Base-by-base conservation (phyloP, 2,888 invertebrate genomes). In the Hedychridium roseum region DNA sequence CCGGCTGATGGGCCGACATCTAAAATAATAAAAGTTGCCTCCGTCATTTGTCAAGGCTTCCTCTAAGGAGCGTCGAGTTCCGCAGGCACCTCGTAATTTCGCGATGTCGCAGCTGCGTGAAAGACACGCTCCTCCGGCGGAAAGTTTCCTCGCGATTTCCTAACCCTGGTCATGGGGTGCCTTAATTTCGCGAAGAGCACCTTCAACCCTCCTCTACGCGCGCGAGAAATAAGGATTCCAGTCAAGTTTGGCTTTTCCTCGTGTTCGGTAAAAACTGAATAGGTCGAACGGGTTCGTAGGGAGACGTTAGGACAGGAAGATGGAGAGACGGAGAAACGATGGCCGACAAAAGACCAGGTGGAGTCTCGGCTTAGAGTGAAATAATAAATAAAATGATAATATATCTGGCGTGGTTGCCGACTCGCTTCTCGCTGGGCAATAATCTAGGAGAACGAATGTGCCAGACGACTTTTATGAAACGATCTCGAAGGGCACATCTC, bases 391-490 rank as follows among this genome's bases (percentile, higher is more conserved):
- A 66, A 68, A 62, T n/a, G n/a, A n/a, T 60, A 57, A 59, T 57
- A 50, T 56, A 47, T 43, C 16, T 45, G 40, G 42, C 37, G 42
- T 32, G 43, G 31, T 7, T 54, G 58, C 49, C 56, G 61, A 56
- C 47, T 57, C 54, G 61, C 60, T 63, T 50, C 51, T 55, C 50
- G 59, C 46, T 31, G 35, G 66, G 70, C 70, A 76, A 78, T 78
- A 78, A 78, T 71, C 71, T 78, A 61, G 69, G 53, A 52, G 69
- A 78, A 78, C 75, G 73, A 76, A 78, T 78, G 78, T 73, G 70
- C 78, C 78, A 78, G 78, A 78, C 78, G 78, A 78, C 78, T 77
- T 78, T 78, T 78, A 78, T 78, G 76, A 75, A 77, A 73, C 67
- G 66, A 62, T 68, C n/a, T 53, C 61, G 54, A 57, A 55, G 53